Evolutionary conservation across 2,888 invertebrate genomes (phyloP), one percentile per base, ranked within the genome.

Genomic region (Euclidia mi): DNA sequence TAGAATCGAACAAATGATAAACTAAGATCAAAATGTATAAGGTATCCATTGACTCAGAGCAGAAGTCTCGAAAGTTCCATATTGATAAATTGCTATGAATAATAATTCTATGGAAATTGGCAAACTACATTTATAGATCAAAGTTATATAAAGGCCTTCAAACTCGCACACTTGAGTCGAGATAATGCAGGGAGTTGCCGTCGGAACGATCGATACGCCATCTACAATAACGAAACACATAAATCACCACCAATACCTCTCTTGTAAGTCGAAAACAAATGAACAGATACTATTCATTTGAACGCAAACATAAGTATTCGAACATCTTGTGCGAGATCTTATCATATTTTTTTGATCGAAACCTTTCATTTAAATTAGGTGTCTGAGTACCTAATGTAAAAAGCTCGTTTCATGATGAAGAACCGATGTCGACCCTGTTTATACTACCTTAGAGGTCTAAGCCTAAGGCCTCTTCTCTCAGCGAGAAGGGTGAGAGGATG

Each of bases 231-330:
- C 56, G 55, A 65, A 74, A 65, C 65, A 65, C 56, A 75, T 79
- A 65, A 71, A 76, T 78, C 75, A 73, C 56, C 40, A 52, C 52
- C 65, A 63, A 71, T 66, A 68, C 65, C 49, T 62, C 66, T 69
- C 65, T 67, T 56, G 63, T 55, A 51, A 57, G 57, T 14, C 32
- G 47, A 43, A 68, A 59, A 71, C 57, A 67, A 70, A 65, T 57
- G 57, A 43, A 57, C 41, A 6, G 32, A 56, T 46, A 53, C 47
- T 41, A 65, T 51, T 58, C 59, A 55, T 56, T 51, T 43, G 35
- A 18, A 45, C 18, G 15, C 0, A 49, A 48, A 55, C n/a, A n/a
- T n/a, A n/a, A 35, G 38, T 25, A 43, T 62, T 45, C 7, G 14
- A 42, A 34, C 11, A 12, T 34, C 37, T 61, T 52, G 31, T 14